Evolutionary conservation across 2,797 vertebrate species (phyloP).

Genomic region (Onychomys arenicola): DNA sequence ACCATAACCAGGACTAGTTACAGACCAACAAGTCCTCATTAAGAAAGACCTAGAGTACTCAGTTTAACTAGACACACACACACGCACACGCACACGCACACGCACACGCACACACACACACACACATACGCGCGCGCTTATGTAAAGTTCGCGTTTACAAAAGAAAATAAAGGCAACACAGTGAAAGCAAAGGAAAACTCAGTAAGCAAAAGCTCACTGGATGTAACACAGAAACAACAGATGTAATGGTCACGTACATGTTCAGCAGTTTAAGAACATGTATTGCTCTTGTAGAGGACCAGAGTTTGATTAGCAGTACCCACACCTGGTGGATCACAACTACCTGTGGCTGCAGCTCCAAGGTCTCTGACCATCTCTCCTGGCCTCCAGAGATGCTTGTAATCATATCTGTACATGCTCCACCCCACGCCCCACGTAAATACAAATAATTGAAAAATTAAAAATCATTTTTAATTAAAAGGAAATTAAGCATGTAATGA

Average conservation of each 20-base stretch:
- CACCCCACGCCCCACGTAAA: background rate
- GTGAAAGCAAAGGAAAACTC: background rate
- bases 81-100: too few relatives aligned
- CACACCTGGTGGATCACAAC: background rate
- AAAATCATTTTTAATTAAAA: background rate
- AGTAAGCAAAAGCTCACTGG: background rate
- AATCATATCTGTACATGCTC: background rate
- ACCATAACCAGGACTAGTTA: background rate
- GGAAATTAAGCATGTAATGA: background rate
- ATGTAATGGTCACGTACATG: background rate
- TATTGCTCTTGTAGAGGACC: background rate
- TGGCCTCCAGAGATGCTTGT: background rate
- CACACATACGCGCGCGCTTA: too few relatives aligned
- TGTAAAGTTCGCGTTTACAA: background rate
- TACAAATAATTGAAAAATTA: background rate
- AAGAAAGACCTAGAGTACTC: slow-evolving; percentile 17
- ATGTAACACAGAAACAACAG: background rate
- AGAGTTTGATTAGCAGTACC: background rate
- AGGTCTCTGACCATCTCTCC: background rate
- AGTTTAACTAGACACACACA: background rate
- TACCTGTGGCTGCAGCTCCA: background rate
- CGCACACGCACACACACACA: background rate
- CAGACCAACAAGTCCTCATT: background rate
- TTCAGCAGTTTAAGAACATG: too few relatives aligned
- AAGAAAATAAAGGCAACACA: background rate